Conservation (phyloP, 92 coral and sea anemone genomes). For the Epizoanthus illoricatus region DNA sequence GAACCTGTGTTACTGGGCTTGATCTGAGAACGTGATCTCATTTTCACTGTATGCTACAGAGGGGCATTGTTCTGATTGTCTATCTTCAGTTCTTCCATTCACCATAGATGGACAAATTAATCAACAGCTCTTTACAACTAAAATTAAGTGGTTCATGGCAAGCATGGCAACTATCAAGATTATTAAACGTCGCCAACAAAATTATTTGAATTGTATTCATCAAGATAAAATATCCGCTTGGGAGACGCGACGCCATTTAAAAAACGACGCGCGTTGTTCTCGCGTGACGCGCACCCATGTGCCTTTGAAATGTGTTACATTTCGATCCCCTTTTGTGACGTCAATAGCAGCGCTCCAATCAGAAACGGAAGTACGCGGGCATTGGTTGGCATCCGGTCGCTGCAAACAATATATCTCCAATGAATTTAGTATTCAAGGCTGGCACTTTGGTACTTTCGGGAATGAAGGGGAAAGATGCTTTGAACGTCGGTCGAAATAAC, state of each 20-base stretch:
- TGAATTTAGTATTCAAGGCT: constrained; percentile 44
- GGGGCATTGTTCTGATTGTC: constrained; percentile 8
- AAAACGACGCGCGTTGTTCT: constrained; percentile 43
- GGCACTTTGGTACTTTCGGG: constrained; percentile 47
- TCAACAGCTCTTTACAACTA: neutral
- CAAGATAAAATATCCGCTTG: constrained; percentile 36
- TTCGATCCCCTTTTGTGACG: constrained; percentile 71
- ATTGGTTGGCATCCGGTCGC: constrained; percentile 83
- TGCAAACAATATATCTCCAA: constrained; percentile 45
- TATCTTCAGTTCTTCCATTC: constrained; percentile 10
- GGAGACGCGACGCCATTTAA: constrained; percentile 45
- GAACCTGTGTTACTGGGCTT: constrained; percentile 9
- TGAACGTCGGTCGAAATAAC: constrained; percentile 3
- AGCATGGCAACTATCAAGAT: constrained; percentile 29
- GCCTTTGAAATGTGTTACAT: constrained; percentile 68
- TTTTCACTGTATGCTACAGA: constrained; percentile 22
- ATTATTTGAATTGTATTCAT: constrained; percentile 30
- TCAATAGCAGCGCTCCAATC: constrained; percentile 72
- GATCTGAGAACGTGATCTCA: constrained; percentile 28
- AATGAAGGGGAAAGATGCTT: constrained; percentile 29
- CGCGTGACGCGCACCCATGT: constrained; percentile 47
- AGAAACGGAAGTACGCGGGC: constrained; percentile 86
- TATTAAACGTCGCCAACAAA: neutral
- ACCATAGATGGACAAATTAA: neutral
- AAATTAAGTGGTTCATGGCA: constrained; percentile 19